phyloP scores from a whole-genome alignment of 2,888 invertebrate genomes.

The Congeria kusceri region DNA sequence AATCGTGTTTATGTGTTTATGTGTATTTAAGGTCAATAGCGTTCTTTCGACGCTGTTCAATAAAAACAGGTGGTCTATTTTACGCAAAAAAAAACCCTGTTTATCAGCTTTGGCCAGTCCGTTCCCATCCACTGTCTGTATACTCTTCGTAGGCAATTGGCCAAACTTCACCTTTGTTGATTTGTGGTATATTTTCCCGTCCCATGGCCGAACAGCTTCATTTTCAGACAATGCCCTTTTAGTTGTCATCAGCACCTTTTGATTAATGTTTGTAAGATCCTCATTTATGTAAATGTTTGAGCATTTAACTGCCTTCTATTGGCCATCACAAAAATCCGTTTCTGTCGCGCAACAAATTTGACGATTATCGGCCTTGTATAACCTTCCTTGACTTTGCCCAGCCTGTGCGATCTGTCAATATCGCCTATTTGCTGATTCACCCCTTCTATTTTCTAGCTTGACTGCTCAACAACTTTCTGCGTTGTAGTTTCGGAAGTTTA shows the following conservation, averaged over 20 bases:
- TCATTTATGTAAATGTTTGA: conserved; percentile 12
- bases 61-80: too few species aligned
- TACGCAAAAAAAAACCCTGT: too few species aligned
- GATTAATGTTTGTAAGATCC: conserved; percentile 7
- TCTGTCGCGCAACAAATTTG: background rate
- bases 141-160: too few species aligned
- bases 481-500: background rate
- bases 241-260: conserved; percentile 7
- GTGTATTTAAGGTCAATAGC: too few species aligned
- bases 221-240: background rate
- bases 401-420: conserved; percentile 13
- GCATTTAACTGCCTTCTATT: conserved; percentile 3
- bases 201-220: background rate
- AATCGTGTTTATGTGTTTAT: too few species aligned
- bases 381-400: conserved; percentile 3
- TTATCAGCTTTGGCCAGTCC: too few species aligned
- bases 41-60: too few species aligned
- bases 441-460: conserved; percentile 5
- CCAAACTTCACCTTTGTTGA: background rate
- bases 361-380: conserved; percentile 6
- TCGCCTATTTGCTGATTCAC: background rate
- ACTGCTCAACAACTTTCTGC: background rate
- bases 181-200: background rate
- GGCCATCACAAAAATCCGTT: background rate
- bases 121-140: too few species aligned